Percentiles rank a stretch among this genome's conserved stretches.
These are phyloP conservation scores for Thera britannica DNA, from an alignment of 2,888 invertebrate species.

Conservation along the genomic window DNA sequence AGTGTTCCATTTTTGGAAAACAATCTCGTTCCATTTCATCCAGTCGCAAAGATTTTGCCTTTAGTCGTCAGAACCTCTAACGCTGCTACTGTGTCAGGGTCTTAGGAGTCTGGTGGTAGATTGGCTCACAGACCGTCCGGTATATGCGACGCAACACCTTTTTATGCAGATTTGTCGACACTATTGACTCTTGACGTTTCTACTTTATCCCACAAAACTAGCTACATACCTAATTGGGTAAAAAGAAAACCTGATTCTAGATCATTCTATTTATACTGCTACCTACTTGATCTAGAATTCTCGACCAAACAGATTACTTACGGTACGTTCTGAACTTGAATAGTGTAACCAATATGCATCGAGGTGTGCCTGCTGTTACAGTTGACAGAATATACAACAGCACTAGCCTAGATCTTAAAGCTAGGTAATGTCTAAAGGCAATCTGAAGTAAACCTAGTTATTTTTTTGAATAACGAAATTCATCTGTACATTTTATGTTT, in stretches of 20 bases:
- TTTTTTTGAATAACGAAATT: too few species aligned
- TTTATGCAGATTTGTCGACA: neutral
- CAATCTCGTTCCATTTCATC: too few species aligned
- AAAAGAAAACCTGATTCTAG: conserved; percentile 48
- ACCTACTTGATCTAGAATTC: conserved; percentile 52
- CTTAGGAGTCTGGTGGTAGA: too few species aligned
- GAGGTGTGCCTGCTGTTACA: conserved; percentile 51
- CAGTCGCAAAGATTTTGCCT: too few species aligned
- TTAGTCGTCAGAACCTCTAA: too few species aligned
- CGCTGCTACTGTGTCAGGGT: too few species aligned
- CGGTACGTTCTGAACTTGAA: conserved; percentile 51
- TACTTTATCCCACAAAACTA: neutral
- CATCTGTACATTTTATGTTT: too few species aligned
- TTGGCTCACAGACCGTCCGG: too few species aligned
- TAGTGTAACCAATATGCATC: conserved; percentile 63
- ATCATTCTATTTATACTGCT: conserved; percentile 55
- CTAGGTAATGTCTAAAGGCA: neutral
- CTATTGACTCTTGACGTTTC: neutral
- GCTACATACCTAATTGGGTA: conserved; percentile 39
- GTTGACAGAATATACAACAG: conserved; percentile 21
- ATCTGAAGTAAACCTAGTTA: too few species aligned
- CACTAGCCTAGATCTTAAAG: conserved; percentile 1
- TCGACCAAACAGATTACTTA: conserved; percentile 45
- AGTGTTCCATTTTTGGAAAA: too few species aligned
- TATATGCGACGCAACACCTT: neutral